These are phyloP conservation scores for Cryptotermes secundus DNA, from an alignment of 1,140 invertebrate genomes.

Conservation along the genomic window DNA sequence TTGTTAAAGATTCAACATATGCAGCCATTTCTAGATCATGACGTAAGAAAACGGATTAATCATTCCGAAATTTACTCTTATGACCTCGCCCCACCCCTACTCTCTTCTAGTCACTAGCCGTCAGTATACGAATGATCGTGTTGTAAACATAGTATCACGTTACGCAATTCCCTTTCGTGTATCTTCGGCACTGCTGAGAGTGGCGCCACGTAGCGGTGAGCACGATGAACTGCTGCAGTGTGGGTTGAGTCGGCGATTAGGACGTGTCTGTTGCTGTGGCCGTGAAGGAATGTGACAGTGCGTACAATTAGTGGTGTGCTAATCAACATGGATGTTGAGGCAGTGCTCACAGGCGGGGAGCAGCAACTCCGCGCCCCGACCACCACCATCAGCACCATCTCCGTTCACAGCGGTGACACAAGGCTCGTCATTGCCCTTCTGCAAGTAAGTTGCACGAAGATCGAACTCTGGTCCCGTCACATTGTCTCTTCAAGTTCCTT, in stretches of 20 bases:
- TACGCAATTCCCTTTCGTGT: not conserved
- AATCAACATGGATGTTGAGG: not conserved
- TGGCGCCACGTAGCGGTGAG: not conserved
- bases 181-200: not conserved
- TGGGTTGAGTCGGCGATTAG: not conserved
- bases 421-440: slow-evolving; percentile 86
- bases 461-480: too few species aligned
- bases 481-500: too few species aligned
- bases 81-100: too few species aligned
- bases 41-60: too few species aligned
- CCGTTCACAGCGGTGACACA: slow-evolving; percentile 82
- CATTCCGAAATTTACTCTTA: too few species aligned
- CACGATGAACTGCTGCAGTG: not conserved
- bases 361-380: slow-evolving; percentile 45
- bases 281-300: not conserved
- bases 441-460: slow-evolving; percentile 64
- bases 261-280: not conserved
- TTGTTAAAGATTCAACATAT: too few species aligned
- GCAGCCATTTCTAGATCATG: too few species aligned
- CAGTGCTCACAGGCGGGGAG: not conserved
- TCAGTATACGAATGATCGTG: too few species aligned
- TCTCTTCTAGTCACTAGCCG: too few species aligned
- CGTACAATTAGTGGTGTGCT: not conserved
- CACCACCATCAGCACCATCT: slow-evolving; percentile 89
- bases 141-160: not conserved